phyloP scores from a whole-genome alignment of 2,888 invertebrate species.

The Drosophila mimica region DNA sequence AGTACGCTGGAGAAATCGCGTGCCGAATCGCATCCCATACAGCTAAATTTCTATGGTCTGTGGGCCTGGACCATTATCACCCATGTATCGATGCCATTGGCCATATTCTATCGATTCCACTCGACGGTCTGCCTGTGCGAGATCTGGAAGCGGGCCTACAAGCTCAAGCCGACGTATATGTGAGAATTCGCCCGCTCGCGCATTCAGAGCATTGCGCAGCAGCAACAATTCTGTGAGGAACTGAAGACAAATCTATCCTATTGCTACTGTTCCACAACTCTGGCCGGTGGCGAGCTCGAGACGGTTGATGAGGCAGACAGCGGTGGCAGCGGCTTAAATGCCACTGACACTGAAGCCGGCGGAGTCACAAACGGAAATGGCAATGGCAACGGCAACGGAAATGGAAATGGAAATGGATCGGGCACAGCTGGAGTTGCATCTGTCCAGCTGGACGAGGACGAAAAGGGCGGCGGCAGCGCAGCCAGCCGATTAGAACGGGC shows the following conservation, averaged over 20 bases:
- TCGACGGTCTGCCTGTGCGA: slow-evolving; percentile 98
- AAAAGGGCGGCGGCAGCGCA: slow-evolving; percentile 64
- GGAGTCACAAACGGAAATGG: slow-evolving; percentile 12
- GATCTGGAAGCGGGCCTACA: slow-evolving; percentile 98
- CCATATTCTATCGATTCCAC: slow-evolving; percentile 97
- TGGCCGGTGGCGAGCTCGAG: slow-evolving; percentile 81
- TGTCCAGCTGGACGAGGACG: slow-evolving; percentile 31
- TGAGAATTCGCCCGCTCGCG: slow-evolving; percentile 86
- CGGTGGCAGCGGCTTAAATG: slow-evolving; percentile 45
- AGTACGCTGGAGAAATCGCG: slow-evolving; percentile 96
- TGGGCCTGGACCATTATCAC: slow-evolving; percentile 99
- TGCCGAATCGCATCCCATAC: slow-evolving; percentile 96
- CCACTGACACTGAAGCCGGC: slow-evolving; percentile 9
- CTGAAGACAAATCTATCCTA: slow-evolving; percentile 83
- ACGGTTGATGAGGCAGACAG: slow-evolving; percentile 82
- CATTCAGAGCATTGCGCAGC: slow-evolving; percentile 84
- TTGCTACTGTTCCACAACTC: slow-evolving; percentile 83
- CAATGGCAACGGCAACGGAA: slow-evolving; percentile 8
- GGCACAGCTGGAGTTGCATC: background rate
- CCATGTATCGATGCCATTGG: slow-evolving; percentile 96
- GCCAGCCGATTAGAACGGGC: slow-evolving; percentile 42
- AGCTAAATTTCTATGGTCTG: slow-evolving; percentile 95
- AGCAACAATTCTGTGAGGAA: slow-evolving; percentile 83
- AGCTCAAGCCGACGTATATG: slow-evolving; percentile 95
- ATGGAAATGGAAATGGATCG: background rate